Evolutionary conservation across 2,113 vertebrate species (phyloP).

Genomic region (Shinisaurus crocodilurus): DNA sequence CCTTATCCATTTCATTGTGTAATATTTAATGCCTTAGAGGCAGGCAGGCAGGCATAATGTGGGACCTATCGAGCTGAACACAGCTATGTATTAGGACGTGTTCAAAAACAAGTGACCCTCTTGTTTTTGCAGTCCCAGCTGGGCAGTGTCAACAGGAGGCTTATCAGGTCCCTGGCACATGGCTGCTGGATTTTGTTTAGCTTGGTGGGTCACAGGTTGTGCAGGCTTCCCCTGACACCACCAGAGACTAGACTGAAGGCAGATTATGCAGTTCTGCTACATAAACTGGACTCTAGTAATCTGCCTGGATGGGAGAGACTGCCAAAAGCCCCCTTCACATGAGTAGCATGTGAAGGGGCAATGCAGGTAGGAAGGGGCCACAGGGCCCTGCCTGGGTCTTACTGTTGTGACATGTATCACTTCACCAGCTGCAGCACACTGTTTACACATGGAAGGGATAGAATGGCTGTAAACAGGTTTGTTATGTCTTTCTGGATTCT

Average conservation of each 20-base stretch:
- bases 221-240: background rate
- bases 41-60: background rate
- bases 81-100: background rate
- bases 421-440: too few species aligned
- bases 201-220: background rate
- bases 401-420: too few species aligned
- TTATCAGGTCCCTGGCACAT: background rate
- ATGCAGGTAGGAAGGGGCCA: too few species aligned
- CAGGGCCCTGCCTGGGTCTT: too few species aligned
- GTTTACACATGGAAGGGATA: too few species aligned
- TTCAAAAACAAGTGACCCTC: background rate
- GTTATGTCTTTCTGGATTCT: too few species aligned
- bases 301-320: too few species aligned
- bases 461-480: too few species aligned
- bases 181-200: background rate
- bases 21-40: background rate
- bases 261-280: background rate
- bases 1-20: background rate
- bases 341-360: too few species aligned
- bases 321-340: too few species aligned
- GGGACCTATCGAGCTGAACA: background rate
- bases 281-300: too few species aligned
- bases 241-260: background rate
- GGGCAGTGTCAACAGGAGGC: background rate
- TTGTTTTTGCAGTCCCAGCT: background rate